phyloP scores from a whole-genome alignment of 2,113 vertebrate species.

The Lynx canadensis region DNA sequence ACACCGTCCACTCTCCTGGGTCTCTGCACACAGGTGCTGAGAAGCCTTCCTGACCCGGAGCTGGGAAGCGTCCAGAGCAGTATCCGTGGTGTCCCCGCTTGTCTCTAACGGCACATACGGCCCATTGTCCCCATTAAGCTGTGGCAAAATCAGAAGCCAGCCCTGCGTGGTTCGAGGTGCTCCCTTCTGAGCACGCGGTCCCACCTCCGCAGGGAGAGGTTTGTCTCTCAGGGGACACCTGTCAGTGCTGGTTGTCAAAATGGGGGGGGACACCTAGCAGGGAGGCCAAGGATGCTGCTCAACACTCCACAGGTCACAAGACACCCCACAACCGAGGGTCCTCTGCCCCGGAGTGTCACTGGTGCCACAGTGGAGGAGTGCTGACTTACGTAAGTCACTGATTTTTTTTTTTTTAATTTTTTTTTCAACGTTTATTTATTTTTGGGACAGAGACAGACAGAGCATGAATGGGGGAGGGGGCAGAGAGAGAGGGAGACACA shows the following conservation, averaged over 20 bases:
- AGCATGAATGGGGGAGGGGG: too few relatives aligned
- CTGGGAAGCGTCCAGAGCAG: too few relatives aligned
- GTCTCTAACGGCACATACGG: rapidly evolving
- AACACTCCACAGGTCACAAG: too few relatives aligned
- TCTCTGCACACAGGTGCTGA: not conserved
- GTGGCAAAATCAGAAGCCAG: not conserved
- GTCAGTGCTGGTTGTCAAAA: rapidly evolving
- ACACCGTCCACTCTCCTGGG: too few relatives aligned
- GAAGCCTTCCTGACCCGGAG: rapidly evolving
- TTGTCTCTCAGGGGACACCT: not conserved
- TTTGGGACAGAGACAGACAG: too few relatives aligned
- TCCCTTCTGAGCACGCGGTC: not conserved
- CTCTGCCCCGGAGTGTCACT: rapidly evolving
- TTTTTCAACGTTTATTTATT: too few relatives aligned
- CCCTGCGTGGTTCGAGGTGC: rapidly evolving
- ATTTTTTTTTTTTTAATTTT: too few relatives aligned
- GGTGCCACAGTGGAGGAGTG: not conserved
- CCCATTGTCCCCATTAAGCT: rapidly evolving
- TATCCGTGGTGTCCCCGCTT: rapidly evolving
- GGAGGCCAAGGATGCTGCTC: not conserved
- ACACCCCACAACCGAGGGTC: rapidly evolving
- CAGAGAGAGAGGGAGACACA: too few relatives aligned
- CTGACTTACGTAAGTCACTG: rapidly evolving
- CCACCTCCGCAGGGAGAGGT: too few relatives aligned
- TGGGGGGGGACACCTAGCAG: rapidly evolving